These are phyloP conservation scores for Cylloceria caligata DNA, from an alignment of 2,888 invertebrate genomes.

Conservation along the genomic window DNA sequence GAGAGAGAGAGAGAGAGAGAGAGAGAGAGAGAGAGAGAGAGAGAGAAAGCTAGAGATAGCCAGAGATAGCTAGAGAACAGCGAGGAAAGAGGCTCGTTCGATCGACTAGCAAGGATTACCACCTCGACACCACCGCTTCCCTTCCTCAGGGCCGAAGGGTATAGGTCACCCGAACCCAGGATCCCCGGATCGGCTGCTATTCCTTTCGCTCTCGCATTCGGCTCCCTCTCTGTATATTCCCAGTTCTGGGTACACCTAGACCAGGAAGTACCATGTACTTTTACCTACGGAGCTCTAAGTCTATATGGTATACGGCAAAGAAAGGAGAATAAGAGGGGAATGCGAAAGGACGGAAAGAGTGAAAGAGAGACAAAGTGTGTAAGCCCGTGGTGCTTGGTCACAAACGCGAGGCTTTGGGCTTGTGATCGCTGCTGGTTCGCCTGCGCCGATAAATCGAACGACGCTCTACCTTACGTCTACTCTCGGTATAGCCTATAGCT, in stretches of 20 bases:
- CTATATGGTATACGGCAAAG: conserved; percentile 6
- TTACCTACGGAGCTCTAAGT: conserved; percentile 6
- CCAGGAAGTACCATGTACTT: neutral
- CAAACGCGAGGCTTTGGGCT: conserved; percentile 36
- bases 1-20: no score
- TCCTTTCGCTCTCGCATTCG: conserved; percentile 4
- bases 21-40: no score
- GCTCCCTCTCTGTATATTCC: conserved; percentile 36
- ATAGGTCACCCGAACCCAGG: conserved; percentile 25
- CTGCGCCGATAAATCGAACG: conserved; percentile 68
- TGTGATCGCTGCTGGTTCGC: conserved; percentile 57
- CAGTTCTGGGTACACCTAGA: conserved; percentile 6
- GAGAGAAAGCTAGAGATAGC: no score
- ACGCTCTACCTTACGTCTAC: conserved; percentile 47
- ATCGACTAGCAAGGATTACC: conserved; percentile 64
- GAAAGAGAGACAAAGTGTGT: conserved; percentile 44
- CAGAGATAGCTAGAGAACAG: no score
- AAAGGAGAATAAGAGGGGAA: conserved; percentile 20
- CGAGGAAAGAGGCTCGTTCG: conserved; percentile 64
- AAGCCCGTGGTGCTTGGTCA: conserved; percentile 58
- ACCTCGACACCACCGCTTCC: conserved; percentile 51
- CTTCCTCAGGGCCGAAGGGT: conserved; percentile 51
- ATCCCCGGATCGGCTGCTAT: conserved; percentile 33
- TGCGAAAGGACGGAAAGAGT: conserved; percentile 38
- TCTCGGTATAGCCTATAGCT: conserved; percentile 34